phyloP scores from a whole-genome alignment of 37 sponge, comb jelly and placozoan species.

The Spongia lamella region DNA sequence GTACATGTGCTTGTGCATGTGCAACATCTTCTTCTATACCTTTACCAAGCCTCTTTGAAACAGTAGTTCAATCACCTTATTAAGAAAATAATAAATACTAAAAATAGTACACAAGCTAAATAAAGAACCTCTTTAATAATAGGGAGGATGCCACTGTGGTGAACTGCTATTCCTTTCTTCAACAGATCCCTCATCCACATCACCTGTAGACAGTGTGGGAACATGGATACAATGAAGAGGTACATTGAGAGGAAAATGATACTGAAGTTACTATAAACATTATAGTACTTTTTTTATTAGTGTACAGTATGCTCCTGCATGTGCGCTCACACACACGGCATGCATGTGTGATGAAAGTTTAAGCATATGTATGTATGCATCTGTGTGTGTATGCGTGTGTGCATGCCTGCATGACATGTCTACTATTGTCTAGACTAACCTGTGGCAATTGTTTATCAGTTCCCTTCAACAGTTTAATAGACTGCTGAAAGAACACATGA shows the following conservation, averaged over 20 bases:
- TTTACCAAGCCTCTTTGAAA: constrained; percentile 88
- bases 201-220: constrained; percentile 39
- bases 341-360: too few relatives aligned
- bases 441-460: constrained; percentile 87
- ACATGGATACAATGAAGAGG: neutral
- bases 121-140: constrained; percentile 89
- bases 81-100: neutral
- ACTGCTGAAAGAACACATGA: constrained; percentile 83
- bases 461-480: constrained; percentile 73
- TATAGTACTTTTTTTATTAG: neutral
- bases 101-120: neutral
- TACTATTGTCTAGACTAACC: constrained; percentile 30
- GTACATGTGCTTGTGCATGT: neutral
- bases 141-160: constrained; percentile 98
- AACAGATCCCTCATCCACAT: constrained; percentile 70
- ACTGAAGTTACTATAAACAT: too few relatives aligned
- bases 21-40: too few relatives aligned
- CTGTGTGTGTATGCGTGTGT: neutral
- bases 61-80: constrained; percentile 91
- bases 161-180: constrained; percentile 91
- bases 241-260: too few relatives aligned
- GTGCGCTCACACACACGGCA: neutral
- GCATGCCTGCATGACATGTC: neutral
- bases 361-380: too few relatives aligned
- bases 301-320: neutral